These are phyloP conservation scores for Serripes groenlandicus DNA, from an alignment of 2,888 invertebrate species.

Conservation along the genomic window DNA sequence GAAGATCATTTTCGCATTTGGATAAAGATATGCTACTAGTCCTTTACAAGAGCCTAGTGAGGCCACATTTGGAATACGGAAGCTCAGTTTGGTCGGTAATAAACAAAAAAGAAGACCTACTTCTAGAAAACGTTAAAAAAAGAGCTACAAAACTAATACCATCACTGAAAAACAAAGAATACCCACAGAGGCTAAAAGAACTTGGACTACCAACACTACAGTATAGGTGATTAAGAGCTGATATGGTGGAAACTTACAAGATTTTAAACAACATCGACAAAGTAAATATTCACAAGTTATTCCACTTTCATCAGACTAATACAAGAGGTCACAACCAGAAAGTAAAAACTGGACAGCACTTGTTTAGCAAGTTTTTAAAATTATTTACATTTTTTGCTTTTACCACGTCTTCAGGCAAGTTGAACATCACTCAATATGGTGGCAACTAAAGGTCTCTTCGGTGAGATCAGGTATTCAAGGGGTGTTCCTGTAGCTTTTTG, in stretches of 20 bases:
- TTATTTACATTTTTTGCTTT: too few species aligned
- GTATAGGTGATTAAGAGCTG: background rate
- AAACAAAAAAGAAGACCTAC: background rate
- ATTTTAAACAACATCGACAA: constrained; percentile 1
- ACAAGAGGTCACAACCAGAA: background rate
- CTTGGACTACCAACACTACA: background rate
- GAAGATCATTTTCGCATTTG: constrained; percentile 9
- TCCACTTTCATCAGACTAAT: background rate
- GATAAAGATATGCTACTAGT: background rate
- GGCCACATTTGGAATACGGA: constrained; percentile 11
- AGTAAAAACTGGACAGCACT: too few species aligned
- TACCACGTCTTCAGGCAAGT: too few species aligned
- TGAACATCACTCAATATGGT: too few species aligned
- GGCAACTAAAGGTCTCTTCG: too few species aligned
- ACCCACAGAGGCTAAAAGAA: background rate
- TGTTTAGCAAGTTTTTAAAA: too few species aligned
- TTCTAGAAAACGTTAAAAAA: background rate
- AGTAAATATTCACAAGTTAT: background rate
- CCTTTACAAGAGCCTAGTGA: background rate
- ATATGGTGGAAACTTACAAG: background rate
- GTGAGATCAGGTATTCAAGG: too few species aligned
- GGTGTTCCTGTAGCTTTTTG: too few species aligned
- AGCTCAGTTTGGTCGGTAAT: background rate
- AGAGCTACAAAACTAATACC: background rate
- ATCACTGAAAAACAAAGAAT: background rate